phyloP scores from a whole-genome alignment of 1,140 invertebrate species.

The Xylocopa sonorina region DNA sequence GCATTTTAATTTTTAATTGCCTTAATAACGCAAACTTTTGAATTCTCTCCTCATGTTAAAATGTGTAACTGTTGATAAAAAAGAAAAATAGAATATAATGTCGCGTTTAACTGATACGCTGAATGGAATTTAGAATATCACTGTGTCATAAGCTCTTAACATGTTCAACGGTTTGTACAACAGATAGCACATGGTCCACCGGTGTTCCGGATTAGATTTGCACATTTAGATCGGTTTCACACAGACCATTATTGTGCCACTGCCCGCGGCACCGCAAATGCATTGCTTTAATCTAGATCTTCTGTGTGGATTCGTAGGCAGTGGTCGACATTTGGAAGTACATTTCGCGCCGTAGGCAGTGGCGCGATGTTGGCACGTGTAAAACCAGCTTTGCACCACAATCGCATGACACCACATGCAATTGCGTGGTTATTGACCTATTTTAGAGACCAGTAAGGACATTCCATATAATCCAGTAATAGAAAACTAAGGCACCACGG shows the following conservation, averaged over 20 bases:
- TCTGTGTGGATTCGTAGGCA: slow-evolving; percentile 23
- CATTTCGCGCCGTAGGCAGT: neutral
- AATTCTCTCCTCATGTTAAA: no score
- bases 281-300: slow-evolving; percentile 29
- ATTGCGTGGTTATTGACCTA: slow-evolving; percentile 29
- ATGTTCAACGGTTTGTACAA: neutral
- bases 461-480: neutral
- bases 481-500: neutral
- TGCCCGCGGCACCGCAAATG: slow-evolving; percentile 15
- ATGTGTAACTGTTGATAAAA: no score
- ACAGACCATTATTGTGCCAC: slow-evolving; percentile 30
- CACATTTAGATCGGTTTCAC: slow-evolving; percentile 46
- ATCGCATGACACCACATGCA: slow-evolving; percentile 9
- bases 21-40: no score
- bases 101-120: no score
- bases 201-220: slow-evolving; percentile 31
- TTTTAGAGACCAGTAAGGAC: neutral
- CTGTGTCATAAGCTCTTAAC: neutral
- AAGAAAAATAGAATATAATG: no score
- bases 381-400: slow-evolving; percentile 29
- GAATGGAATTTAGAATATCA: no score
- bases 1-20: no score
- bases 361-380: slow-evolving; percentile 22
- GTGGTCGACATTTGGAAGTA: slow-evolving; percentile 16
- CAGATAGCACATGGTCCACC: neutral